phyloP scores from a whole-genome alignment of 2,113 vertebrate species.

The Mastomys coucha region DNA sequence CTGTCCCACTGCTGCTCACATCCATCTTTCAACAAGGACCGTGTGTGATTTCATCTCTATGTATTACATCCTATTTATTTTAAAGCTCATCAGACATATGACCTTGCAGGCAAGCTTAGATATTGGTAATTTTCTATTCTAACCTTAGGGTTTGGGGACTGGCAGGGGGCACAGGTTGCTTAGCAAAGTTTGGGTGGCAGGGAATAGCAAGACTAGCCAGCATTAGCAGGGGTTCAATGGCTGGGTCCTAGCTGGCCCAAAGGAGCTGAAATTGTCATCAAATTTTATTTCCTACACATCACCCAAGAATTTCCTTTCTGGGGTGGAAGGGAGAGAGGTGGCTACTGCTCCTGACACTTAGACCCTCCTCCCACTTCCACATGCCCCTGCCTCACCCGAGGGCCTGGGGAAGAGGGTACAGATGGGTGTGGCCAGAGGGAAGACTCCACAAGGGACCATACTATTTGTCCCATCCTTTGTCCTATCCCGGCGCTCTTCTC shows the following conservation, averaged over 20 bases:
- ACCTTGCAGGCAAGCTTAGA: background rate
- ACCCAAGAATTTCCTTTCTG: background rate
- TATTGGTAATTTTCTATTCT: background rate
- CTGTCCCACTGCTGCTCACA: background rate
- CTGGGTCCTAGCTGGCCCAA: background rate
- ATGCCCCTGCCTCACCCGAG: fast-evolving
- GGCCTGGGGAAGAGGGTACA: fast-evolving
- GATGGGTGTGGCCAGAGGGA: background rate
- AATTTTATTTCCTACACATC: background rate
- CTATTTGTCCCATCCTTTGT: no score
- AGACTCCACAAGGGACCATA: background rate
- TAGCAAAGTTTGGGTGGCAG: background rate
- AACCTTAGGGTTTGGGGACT: background rate
- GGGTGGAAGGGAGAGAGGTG: background rate
- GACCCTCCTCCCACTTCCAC: fast-evolving
- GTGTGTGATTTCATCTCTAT: background rate
- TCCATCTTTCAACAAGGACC: background rate
- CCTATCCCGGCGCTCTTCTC: background rate
- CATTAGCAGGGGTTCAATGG: background rate
- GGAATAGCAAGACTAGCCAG: background rate
- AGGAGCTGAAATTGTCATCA: background rate
- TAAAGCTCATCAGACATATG: background rate
- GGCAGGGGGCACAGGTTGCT: background rate
- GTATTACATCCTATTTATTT: background rate
- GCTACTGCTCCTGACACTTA: no score